Evolutionary conservation across 1,140 invertebrate genomes (phyloP).

Genomic region (Chionoecetes opilio): DNA sequence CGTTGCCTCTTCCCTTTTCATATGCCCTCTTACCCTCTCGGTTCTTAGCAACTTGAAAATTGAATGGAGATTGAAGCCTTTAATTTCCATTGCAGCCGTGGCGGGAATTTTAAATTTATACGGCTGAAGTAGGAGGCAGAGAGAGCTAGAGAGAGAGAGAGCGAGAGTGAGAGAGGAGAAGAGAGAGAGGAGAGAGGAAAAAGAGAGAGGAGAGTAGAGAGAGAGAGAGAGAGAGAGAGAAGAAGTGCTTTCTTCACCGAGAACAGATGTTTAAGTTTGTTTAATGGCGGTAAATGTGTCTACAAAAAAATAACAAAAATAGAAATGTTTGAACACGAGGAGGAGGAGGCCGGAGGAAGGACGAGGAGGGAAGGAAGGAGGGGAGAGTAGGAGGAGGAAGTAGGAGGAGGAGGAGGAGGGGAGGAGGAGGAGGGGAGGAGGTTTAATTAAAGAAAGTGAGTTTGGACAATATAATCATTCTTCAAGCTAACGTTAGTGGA

Average conservation of each 20-base stretch:
- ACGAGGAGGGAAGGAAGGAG: not conserved
- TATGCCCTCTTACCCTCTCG: not conserved
- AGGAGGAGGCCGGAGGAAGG: not conserved
- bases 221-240: not conserved
- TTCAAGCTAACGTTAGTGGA: too few species aligned
- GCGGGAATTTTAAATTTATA: slow-evolving; percentile 13
- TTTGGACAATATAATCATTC: too few species aligned
- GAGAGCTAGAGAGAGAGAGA: not conserved
- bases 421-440: not conserved
- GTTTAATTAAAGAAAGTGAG: too few species aligned
- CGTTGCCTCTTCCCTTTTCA: not conserved
- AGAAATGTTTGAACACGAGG: too few species aligned
- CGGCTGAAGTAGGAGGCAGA: not conserved
- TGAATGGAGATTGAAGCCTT: slow-evolving; percentile 10
- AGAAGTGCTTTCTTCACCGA: not conserved
- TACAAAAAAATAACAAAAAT: not conserved
- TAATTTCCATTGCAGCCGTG: not conserved
- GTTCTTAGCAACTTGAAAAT: not conserved
- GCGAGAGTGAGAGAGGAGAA: not conserved
- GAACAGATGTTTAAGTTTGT: not conserved
- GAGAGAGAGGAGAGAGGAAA: not conserved
- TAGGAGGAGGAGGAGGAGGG: not conserved
- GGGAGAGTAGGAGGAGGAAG: not conserved
- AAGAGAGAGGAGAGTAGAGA: not conserved
- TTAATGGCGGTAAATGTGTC: not conserved